Percentiles rank a stretch among this genome's conserved stretches.
Evolutionary conservation across 2,888 invertebrate species (phyloP).

Genomic region (Andrena bucephala): DNA sequence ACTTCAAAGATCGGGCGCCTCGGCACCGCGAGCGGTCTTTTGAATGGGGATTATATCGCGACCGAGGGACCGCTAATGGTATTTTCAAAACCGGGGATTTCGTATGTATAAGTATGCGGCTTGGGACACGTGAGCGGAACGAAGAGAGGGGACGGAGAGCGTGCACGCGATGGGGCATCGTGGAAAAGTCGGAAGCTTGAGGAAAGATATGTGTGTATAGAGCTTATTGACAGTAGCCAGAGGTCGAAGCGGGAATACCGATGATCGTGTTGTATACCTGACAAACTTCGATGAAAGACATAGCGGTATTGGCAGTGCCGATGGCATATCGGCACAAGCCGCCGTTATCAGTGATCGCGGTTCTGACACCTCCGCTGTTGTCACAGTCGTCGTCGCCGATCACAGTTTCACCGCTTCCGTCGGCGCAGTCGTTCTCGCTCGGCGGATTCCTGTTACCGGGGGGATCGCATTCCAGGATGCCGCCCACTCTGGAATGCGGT

Average conservation of each 20-base stretch:
- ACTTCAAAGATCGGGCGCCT: neutral
- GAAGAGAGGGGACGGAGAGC: neutral
- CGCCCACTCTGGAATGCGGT: conserved; percentile 84
- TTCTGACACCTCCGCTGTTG: conserved; percentile 40
- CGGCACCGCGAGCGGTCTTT: neutral
- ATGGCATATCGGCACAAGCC: conserved; percentile 82
- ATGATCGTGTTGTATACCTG: conserved; percentile 75
- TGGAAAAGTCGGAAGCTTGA: neutral
- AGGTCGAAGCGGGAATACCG: conserved; percentile 28
- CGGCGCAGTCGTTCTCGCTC: conserved; percentile 77
- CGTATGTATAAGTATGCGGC: too few species aligned
- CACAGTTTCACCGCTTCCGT: conserved; percentile 77
- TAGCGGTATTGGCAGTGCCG: conserved; percentile 78
- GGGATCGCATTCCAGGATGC: conserved; percentile 83
- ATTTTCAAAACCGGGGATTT: too few species aligned
- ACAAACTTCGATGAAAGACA: conserved; percentile 83
- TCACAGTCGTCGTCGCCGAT: conserved; percentile 59
- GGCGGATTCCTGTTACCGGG: conserved; percentile 82
- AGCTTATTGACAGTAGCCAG: conserved; percentile 23
- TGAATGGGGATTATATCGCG: too few species aligned
- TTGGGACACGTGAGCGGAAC: conserved; percentile 6
- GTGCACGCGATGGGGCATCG: conserved; percentile 11
- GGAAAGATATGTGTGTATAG: conserved; percentile 9
- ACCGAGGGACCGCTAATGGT: too few species aligned
- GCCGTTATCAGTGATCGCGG: conserved; percentile 49